Conservation (phyloP, 2,113 vertebrate species). For the Psilopsiagon aymara region DNA sequence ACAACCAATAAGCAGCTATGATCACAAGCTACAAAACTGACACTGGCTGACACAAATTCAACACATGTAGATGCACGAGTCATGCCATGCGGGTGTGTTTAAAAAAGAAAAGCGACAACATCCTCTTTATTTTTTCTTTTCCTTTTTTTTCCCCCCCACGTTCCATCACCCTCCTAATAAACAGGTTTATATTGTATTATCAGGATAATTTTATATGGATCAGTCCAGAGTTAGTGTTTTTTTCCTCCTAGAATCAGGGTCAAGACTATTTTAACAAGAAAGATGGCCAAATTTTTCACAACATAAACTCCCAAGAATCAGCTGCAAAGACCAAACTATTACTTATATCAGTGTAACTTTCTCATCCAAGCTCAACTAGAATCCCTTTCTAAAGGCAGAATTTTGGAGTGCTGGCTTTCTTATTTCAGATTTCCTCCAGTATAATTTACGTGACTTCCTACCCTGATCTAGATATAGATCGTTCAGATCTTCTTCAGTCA, state of each 20-base stretch:
- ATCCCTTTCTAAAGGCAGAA: not conserved
- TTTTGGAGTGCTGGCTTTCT: not conserved
- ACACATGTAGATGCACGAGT: not conserved
- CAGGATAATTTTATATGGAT: not conserved
- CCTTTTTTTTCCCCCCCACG: rapidly evolving
- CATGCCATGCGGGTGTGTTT: rapidly evolving
- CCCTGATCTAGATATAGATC: not conserved
- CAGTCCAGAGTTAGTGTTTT: not conserved
- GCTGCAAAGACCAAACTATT: not conserved
- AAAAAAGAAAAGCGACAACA: not conserved
- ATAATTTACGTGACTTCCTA: not conserved
- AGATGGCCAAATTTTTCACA: not conserved
- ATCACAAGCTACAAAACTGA: not conserved
- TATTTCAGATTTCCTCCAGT: not conserved
- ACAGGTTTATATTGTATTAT: not conserved
- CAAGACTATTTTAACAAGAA: not conserved
- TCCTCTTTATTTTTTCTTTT: no score
- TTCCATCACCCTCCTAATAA: not conserved
- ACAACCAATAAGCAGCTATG: not conserved
- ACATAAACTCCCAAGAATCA: not conserved
- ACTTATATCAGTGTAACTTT: not conserved
- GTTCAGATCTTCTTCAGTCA: not conserved
- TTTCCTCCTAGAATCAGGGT: not conserved
- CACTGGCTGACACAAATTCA: not conserved
- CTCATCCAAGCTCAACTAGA: not conserved